Conservation (phyloP, 2,888 invertebrate genomes). For the Fragum whitleyi region DNA sequence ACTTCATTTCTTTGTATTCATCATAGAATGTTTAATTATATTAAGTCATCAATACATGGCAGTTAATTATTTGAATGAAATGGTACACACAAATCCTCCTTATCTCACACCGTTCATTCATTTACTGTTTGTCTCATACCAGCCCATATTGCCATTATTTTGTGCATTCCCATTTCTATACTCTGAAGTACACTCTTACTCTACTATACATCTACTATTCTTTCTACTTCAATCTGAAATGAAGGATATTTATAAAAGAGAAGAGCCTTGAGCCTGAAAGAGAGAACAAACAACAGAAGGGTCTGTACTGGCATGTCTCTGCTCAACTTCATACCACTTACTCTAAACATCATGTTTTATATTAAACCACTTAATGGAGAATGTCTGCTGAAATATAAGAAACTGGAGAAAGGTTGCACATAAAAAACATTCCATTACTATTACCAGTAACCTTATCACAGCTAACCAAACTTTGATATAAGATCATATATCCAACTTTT, state of each 20-base stretch:
- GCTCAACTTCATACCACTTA: neutral
- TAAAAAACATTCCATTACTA: too few species aligned
- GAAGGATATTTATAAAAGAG: neutral
- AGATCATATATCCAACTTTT: too few species aligned
- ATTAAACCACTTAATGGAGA: neutral
- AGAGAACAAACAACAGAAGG: conserved; percentile 1
- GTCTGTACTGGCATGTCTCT: neutral
- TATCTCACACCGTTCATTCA: neutral
- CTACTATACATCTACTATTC: neutral
- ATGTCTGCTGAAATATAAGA: neutral
- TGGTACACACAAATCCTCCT: too few species aligned
- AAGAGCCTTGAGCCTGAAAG: conserved; percentile 20
- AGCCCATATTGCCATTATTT: neutral
- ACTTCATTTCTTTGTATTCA: too few species aligned
- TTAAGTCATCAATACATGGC: too few species aligned
- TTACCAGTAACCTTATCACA: too few species aligned
- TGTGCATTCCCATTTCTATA: neutral
- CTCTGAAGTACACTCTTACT: neutral
- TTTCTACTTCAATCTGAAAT: conserved; percentile 3
- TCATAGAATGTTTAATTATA: too few species aligned
- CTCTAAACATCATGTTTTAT: neutral
- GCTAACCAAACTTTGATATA: too few species aligned
- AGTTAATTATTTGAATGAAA: too few species aligned
- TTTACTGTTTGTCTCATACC: neutral
- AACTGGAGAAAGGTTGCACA: neutral